Evolutionary conservation across 1,140 invertebrate species (phyloP), one percentile per base, ranked within the genome.

Genomic region (Dendrolimus kikuchii): DNA sequence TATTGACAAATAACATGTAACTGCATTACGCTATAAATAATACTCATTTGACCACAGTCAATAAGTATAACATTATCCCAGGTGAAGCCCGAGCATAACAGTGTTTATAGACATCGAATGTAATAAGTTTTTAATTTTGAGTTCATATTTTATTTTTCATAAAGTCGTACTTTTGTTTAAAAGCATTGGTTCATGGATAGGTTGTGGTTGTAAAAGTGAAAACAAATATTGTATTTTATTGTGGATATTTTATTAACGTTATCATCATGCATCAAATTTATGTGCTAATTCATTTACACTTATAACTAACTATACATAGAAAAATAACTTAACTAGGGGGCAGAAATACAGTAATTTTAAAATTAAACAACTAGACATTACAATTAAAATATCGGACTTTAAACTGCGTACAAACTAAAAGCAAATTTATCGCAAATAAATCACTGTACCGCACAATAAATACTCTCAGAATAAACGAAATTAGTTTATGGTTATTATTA

Each of bases 261-360:
- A 86, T 86, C 77, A 84, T 86, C 83, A 86, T 85, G 80, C 81
- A 85, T 86, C 81, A 81, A 82, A 83, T 83, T 77, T 86, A 86
- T 79, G 80, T 84, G 74, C 83, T 84, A 83, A 82, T 70, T 86
- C 81, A 84, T 86, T 81, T 86, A 86, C 83, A 86, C 81, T 82
- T 86, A 86, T 75, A 83, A 86, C 81, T 86, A 86, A 74, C 83
- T 86, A 86, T 86, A 86, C 83, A 86, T 86, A 86, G 80, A 84
- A 83, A 86, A 84, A 84, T 84, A 86, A 86, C 82, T 84, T 84
- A 83, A 82, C 81, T 84, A 86, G 67, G 72, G 82, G 79, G 82
- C 76, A 84, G 71, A 86, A 83, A 81, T 84, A 84, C 79, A 81
- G 63, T 84, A 82, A 78, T 80, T 84, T 84, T 84, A 81, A 82